Percentiles rank a stretch among this genome's conserved stretches.
phyloP scores from a whole-genome alignment of 2,888 invertebrate genomes.

The Galerucella calmariensis region DNA sequence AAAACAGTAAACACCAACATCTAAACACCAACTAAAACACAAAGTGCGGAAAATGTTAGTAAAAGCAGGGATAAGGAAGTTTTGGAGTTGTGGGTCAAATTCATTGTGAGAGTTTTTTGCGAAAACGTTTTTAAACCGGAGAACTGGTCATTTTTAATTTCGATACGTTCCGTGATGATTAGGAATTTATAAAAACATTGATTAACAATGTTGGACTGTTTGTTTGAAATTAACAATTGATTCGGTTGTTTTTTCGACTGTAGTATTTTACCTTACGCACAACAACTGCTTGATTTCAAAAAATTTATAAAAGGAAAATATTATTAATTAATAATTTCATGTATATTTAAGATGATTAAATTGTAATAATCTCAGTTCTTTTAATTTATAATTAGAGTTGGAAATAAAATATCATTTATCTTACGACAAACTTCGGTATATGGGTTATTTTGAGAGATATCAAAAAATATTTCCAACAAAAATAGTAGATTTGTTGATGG shows the following conservation, averaged over 20 bases:
- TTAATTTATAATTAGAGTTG: too few relatives aligned
- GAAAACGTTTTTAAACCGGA: neutral
- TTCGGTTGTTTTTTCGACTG: neutral
- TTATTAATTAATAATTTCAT: too few relatives aligned
- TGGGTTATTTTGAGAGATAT: too few relatives aligned
- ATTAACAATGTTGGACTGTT: neutral
- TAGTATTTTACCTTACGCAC: neutral
- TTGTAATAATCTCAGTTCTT: too few relatives aligned
- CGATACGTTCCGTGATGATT: neutral
- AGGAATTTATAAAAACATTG: neutral
- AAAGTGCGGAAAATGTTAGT: neutral
- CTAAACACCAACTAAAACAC: conserved; percentile 12
- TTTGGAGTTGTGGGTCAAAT: neutral
- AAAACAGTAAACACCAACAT: conserved; percentile 3
- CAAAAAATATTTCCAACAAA: too few relatives aligned
- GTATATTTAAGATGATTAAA: too few relatives aligned
- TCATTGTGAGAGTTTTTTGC: neutral
- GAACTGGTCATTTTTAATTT: neutral
- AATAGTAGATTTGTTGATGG: too few relatives aligned
- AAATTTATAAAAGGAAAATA: neutral
- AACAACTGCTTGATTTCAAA: neutral
- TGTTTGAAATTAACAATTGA: too few relatives aligned
- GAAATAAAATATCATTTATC: too few relatives aligned
- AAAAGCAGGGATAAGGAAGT: neutral
- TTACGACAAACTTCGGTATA: too few relatives aligned